Evolutionary conservation across 2,113 vertebrate genomes (phyloP).

Genomic region (Heterocephalus glaber): DNA sequence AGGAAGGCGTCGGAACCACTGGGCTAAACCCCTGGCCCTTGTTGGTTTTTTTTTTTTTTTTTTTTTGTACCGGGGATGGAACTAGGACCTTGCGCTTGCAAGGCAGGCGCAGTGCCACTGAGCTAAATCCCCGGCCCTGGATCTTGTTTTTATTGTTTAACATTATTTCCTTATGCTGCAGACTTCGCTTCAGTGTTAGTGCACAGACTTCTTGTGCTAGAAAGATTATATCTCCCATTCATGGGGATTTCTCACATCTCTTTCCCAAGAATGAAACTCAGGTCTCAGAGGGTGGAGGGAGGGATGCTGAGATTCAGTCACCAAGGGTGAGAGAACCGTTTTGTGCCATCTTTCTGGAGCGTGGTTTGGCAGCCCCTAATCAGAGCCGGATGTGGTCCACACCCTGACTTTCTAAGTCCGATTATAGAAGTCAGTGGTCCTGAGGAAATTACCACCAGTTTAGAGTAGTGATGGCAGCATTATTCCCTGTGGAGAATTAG

Average conservation of each 20-base stretch:
- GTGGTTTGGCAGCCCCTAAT: neutral
- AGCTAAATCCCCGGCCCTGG: too few relatives aligned
- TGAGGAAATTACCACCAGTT: rapidly evolving
- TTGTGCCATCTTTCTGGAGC: rapidly evolving
- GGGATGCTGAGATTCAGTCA: neutral
- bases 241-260: neutral
- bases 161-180: rapidly evolving
- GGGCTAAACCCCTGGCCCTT: too few relatives aligned
- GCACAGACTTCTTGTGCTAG: neutral
- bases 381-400: rapidly evolving
- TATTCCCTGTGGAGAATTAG: rapidly evolving
- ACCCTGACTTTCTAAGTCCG: neutral
- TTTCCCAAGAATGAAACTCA: neutral
- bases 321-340: neutral
- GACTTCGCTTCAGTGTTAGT: neutral
- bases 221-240: neutral
- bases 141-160: neutral
- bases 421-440: neutral
- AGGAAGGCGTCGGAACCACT: too few relatives aligned
- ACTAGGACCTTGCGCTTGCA: too few relatives aligned
- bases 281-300: neutral
- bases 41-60: too few relatives aligned
- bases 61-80: too few relatives aligned
- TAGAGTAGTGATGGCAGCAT: rapidly evolving
- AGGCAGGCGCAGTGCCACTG: too few relatives aligned